Evolutionary conservation across 1,140 invertebrate species (phyloP), one percentile per base, ranked within the genome.

Genomic region (Solen grandis): DNA sequence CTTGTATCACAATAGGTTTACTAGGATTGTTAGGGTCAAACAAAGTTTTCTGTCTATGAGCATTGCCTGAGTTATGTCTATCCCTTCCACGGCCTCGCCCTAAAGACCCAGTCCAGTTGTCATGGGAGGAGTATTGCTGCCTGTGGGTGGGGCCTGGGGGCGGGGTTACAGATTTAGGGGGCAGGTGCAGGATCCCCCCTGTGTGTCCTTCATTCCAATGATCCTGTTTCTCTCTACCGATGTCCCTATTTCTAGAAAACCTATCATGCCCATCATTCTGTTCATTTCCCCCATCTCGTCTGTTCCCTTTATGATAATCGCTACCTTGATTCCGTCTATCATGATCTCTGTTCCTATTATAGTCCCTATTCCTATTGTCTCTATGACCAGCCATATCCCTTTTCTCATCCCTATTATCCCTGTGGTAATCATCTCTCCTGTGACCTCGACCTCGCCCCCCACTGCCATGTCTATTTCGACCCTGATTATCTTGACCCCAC

Each of bases 1-100:
- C 74, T 22, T 76, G 60, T 13, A 79, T 62, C 0, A 79, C 65
- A 55, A 79, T 79, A 3, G 76, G 76, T 62, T 70, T 79, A 31
- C 57, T 70, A 10, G 76, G 76, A 50, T 79, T 79, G 54, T 79
- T 79, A 16, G 76, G 76, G 52, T 79, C 76, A 69, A 69, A 79
- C 29, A 79, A 62, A 46, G 66, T 70, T 29, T 79, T 79, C 25
- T 79, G 76, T 22, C 76, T 59, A 10, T 73, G 69, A 55, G 65
- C 54, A 38, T 63, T 22, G 16, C 76, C 76, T 14, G 74, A 76
- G 31, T 66, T 27, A 25, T 76, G 74, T 38, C 74, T 54, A 16
- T 79, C 76, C 52, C 66, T 55, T 2, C 31, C 22, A 35, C 46
- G 36, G 33, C 25, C 63, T 14, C 46, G 36, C 33, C 36, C 63